Base-by-base conservation (phyloP, 2,797 vertebrate genomes). In the Gallirallus australis region DNA sequence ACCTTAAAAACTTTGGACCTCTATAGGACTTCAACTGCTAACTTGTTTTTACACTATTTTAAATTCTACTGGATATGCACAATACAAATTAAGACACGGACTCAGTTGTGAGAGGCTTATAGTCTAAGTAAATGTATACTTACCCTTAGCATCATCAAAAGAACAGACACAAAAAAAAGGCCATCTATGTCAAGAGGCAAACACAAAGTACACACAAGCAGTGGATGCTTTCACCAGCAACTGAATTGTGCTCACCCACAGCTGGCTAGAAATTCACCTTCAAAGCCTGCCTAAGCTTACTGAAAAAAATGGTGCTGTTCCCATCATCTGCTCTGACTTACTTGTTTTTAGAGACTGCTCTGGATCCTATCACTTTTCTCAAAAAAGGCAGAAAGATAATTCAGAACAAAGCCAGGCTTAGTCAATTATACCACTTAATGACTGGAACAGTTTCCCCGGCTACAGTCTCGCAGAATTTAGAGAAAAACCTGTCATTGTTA, bases 61-160 rank as follows among this genome's bases (percentile, higher is more conserved):
- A 94, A 85, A 89, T 33, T 68, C 45, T 78, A 68, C 15, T 7
- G 5, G 25, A 27, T 24, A 82, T 0, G 0, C 11, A 35, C 0
- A 0, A 88, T 13, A 71, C 7, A 84, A 66, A 45, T 45, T 45
- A 45, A 87, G 31, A 75, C 16, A 65, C 0, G 2, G 3, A 28
- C 54, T 68, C 14, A 30, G 4, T 2, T 71, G 8, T 6, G 8
- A 77, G 28, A 63, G 17, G 60, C 16, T 68, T 63, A n/a, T 10
- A 56, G 19, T 30, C 48, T 54, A 56, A 21, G 35, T 23, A 63
- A 88, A 68, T 9, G 3, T 9, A 24, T 12, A 66, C 8, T 80
- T 82, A 39, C 10, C 16, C 15, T 24, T 12, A 78, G 68, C 25
- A 31, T 7, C 30, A 35, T 24, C 24, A 89, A 66, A 70, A 42